Evolutionary conservation across 2,797 vertebrate species (phyloP), one percentile per base, ranked within the genome.

Genomic region (Syngnathus acus): DNA sequence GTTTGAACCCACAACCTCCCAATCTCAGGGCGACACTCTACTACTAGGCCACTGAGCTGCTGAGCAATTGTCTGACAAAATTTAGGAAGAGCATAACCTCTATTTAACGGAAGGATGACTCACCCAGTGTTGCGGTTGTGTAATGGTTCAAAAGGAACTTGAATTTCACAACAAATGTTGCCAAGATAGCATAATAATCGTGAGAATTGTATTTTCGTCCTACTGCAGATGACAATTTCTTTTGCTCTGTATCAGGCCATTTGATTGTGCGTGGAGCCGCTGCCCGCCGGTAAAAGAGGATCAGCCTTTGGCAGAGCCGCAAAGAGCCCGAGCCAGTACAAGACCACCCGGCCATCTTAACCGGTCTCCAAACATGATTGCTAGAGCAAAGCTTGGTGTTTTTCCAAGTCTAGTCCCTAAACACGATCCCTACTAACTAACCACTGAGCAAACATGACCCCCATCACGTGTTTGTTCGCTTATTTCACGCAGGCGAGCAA

Each of bases 351-450:
- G 5, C 43, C 32, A 60, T 40, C 50, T 55, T 17, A 53, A 5
- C 61, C 39, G n/a, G 47, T 54, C 65, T 82, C 68, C 78, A 51
- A 82, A 71, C 71, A 70, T 70, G 54, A 79, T 64, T 37, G 59
- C 14, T 68, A 62, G 53, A 71, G 71, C 60, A 75, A 73, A 65
- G 42, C 40, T 7, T 67, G 68, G 71, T 73, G 65, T 54, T 32
- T 54, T 54, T 23, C 23, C 45, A 23, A 32, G 48, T 61, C 60
- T 57, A 67, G 23, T 59, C n/a, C 17, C 39, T 17, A 7, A 40
- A 21, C 69, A 14, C 40, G 0, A 16, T 39, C 64, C 60, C 26
- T n/a, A 32, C 3, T 48, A 50, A 32, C 3, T 48, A 50, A 68
- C 16, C 55, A 16, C 51, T 58, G 43, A n/a, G 45, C 62, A 64